phyloP scores from a whole-genome alignment of 2,797 vertebrate species.

The Melanotaenia maccullochi region DNA sequence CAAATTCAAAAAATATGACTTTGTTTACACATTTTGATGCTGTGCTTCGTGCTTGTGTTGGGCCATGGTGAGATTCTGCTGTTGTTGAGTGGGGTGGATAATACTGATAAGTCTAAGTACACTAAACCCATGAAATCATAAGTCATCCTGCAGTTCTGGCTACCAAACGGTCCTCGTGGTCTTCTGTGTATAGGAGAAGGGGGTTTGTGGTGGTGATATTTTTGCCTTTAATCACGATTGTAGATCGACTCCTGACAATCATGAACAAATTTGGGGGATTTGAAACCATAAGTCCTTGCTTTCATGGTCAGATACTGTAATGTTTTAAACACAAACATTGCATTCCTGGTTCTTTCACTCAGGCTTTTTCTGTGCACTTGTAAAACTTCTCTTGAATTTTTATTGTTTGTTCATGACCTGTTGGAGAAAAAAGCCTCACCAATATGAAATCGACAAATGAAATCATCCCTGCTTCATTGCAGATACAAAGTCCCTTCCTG shows the following conservation, averaged over 20 bases:
- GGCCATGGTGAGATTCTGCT: not conserved
- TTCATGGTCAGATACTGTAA: not conserved
- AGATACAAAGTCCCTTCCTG: not conserved
- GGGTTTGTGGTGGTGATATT: not conserved
- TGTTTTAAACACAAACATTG: not conserved
- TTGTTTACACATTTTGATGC: not conserved
- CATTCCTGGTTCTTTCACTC: not conserved
- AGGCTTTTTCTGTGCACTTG: not conserved
- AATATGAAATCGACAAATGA: not conserved
- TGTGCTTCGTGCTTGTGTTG: not conserved
- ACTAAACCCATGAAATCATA: conserved; percentile 4
- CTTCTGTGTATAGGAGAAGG: not conserved
- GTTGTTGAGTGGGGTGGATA: not conserved
- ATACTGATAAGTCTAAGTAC: not conserved
- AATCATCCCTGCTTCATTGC: not conserved
- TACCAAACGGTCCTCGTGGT: not conserved
- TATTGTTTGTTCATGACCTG: not conserved
- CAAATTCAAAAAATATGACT: not conserved
- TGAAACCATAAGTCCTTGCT: not conserved
- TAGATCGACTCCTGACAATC: too few relatives aligned
- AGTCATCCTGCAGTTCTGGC: conserved; percentile 1
- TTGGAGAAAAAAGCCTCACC: not conserved
- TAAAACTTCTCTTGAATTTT: not conserved
- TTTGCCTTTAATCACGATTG: not conserved
- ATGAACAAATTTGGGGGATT: not conserved